These are phyloP conservation scores for Onthophagus taurus DNA, from an alignment of 1,140 invertebrate genomes.

Conservation along the genomic window DNA sequence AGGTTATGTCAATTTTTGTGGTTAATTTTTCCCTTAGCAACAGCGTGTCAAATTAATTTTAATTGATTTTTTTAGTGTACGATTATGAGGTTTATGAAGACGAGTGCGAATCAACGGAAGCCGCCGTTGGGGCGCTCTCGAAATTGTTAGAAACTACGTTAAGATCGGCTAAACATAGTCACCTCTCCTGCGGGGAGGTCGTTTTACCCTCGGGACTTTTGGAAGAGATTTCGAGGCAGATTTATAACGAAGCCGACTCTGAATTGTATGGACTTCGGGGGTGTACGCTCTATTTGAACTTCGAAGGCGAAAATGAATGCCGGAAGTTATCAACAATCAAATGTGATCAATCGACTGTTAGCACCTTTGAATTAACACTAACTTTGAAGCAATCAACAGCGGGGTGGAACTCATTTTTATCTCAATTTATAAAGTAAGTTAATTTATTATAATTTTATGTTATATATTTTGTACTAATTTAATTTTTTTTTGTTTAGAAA, in stretches of 20 bases:
- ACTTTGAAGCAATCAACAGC: constrained; percentile 74
- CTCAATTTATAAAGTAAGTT: constrained; percentile 52
- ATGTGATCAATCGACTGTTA: constrained; percentile 70
- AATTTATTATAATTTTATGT: background rate
- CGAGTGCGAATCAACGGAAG: constrained; percentile 24
- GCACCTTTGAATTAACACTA: constrained; percentile 78
- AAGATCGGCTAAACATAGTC: constrained; percentile 64
- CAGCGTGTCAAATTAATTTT: background rate
- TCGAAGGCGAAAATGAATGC: constrained; percentile 49
- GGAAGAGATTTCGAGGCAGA: constrained; percentile 61
- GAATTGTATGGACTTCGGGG: constrained; percentile 75
- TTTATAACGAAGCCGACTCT: constrained; percentile 67
- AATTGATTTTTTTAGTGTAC: background rate
- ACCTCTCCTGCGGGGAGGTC: constrained; percentile 70
- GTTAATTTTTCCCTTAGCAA: background rate
- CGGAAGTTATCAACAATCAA: constrained; percentile 58
- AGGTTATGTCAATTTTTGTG: background rate
- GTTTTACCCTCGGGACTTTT: constrained; percentile 69
- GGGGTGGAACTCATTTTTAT: constrained; percentile 72
- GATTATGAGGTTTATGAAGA: constrained; percentile 28
- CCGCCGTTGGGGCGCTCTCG: constrained; percentile 46
- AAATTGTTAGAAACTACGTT: constrained; percentile 64
- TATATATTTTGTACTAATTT: background rate
- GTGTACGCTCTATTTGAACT: constrained; percentile 68
- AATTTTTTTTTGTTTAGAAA: constrained; percentile 25